Percentiles rank a stretch among this genome's conserved stretches.
Conservation (phyloP, 2,113 vertebrate genomes). For the Brachypodius melanocephalos region DNA sequence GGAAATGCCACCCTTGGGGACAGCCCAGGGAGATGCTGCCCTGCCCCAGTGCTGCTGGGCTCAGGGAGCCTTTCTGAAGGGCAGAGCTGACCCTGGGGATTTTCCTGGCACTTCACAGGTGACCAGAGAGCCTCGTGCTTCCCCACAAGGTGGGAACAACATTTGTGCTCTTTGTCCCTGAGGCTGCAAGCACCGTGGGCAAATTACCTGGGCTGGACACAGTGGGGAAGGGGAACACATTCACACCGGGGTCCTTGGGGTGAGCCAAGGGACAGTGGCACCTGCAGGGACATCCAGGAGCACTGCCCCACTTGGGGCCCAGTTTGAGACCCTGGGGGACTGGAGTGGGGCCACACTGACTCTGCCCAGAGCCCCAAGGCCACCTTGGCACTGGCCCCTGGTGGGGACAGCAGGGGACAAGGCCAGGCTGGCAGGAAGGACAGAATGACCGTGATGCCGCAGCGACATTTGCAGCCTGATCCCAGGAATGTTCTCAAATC, state of each 20-base stretch:
- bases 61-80: neutral
- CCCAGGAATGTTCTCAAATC: neutral
- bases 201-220: neutral
- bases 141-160: neutral
- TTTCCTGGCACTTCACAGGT: accelerated
- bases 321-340: neutral
- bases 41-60: accelerated
- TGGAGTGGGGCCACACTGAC: neutral
- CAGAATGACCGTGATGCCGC: accelerated
- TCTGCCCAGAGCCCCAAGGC: neutral
- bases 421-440: neutral
- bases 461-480: neutral
- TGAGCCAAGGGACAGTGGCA: neutral
- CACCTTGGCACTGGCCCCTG: neutral
- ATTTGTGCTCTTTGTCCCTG: neutral
- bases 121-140: neutral
- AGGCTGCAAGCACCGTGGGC: neutral
- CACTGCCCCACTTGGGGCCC: neutral
- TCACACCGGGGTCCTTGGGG: neutral
- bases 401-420: neutral
- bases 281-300: neutral
- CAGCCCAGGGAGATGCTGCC: neutral
- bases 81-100: neutral
- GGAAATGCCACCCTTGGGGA: neutral
- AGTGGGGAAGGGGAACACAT: neutral